Base-by-base conservation (phyloP, 2,888 invertebrate genomes). In the Tenthredo amoena region DNA sequence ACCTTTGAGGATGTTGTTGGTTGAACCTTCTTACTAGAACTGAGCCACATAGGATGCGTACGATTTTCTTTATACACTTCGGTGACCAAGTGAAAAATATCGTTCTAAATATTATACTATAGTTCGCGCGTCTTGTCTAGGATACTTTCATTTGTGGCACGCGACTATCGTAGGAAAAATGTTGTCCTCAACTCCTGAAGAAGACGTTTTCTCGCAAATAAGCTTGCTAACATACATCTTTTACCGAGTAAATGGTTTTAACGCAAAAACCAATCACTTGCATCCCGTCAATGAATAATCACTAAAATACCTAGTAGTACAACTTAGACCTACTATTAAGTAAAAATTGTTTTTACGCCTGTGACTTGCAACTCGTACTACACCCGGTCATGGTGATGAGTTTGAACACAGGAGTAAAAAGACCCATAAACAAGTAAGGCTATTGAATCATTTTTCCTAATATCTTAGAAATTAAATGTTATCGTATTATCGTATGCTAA, bases 61-160 rank as follows among this genome's bases (percentile, higher is more conserved):
- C 93, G 92, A 93, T 93, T 93, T 93, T 93, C 93, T 93, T 93
- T 93, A 93, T 93, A 93, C 93, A 93, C 93, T 93, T 92, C 88
- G 92, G 93, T 91, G 92, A 90, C 92, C 92, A 93, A 93, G 93
- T 92, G 93, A 93, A 93, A 93, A 93, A 93, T 93, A 93, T 93
- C 92, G 93, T 93, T 93, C 93, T 93, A 93, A 93, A 93, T 93
- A 93, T 93, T 92, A 93, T 91, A 91, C 91, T 91, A 89, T 88
- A 91, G 90, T 89, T 90, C 89, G 87, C 88, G 88, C 89, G 90
- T 85, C 87, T 68, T 68, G 84, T 86, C 87, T 87, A 88, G 88
- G 91, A 92, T 93, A 93, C 93, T 93, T 93, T 93, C 93, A 93
- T 93, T 93, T 92, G 91, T 90, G 91, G 92, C 93, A 93, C 93